Evolutionary conservation across 2,113 vertebrate species (phyloP).

Genomic region (Redunca redunca): DNA sequence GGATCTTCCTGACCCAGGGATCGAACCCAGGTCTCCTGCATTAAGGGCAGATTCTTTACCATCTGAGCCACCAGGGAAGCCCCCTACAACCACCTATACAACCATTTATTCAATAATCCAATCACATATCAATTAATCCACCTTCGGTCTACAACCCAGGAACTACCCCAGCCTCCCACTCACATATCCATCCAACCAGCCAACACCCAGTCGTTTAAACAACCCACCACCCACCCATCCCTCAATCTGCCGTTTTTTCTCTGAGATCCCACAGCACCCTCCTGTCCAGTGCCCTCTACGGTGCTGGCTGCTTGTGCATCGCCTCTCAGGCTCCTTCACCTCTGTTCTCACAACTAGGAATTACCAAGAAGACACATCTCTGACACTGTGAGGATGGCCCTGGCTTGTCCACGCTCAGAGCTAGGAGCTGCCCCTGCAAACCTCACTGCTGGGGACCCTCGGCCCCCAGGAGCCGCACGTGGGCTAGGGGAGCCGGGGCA

Average conservation of each 20-base stretch:
- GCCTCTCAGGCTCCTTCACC: background rate
- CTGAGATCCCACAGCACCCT: background rate
- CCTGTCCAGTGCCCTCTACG: rapidly evolving
- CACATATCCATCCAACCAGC: background rate
- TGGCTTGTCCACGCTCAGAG: background rate
- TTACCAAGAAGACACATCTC: rapidly evolving
- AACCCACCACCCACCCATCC: background rate
- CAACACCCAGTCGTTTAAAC: background rate
- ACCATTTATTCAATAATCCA: background rate
- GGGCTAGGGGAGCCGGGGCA: background rate
- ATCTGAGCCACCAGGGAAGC: background rate
- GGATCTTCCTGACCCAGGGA: background rate
- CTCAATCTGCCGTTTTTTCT: rapidly evolving
- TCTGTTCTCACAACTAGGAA: rapidly evolving
- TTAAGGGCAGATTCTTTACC: background rate
- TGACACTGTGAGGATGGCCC: background rate
- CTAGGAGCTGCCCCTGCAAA: background rate
- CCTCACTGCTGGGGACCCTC: background rate
- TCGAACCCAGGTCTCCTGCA: rapidly evolving
- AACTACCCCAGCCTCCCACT: background rate
- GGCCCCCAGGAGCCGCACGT: background rate
- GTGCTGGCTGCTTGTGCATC: background rate
- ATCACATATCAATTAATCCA: background rate
- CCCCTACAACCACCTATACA: background rate
- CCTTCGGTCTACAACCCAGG: background rate